A percentile compares a stretch with the other conserved stretches of the same genome.
These are phyloP conservation scores for Otolemur crassicaudatus DNA, from an alignment of 2,797 vertebrate species.

Conservation along the genomic window DNA sequence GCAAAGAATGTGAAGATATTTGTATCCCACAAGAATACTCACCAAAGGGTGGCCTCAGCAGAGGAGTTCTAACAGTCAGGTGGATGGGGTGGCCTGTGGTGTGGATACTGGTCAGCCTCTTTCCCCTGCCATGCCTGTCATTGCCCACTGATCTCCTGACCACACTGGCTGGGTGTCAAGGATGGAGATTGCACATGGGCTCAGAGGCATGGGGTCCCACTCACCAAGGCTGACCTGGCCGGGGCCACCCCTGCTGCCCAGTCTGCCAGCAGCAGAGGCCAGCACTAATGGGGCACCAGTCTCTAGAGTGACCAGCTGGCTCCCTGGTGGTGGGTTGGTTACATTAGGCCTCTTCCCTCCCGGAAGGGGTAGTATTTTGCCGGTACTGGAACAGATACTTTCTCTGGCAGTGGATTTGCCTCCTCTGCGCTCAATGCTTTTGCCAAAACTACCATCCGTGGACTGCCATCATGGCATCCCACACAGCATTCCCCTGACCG, in stretches of 20 bases:
- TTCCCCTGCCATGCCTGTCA: background rate
- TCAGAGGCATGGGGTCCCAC: background rate
- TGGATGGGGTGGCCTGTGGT: background rate
- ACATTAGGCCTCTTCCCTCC: no score
- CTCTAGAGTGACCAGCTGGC: background rate
- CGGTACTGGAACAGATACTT: background rate
- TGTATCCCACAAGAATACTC: background rate
- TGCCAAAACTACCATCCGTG: background rate
- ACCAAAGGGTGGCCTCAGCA: background rate
- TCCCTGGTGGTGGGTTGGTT: background rate
- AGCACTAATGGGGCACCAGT: background rate
- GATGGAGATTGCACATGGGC: background rate
- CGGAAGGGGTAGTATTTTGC: background rate
- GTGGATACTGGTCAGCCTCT: background rate
- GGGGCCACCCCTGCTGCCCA: background rate
- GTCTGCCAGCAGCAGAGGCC: background rate
- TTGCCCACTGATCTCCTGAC: background rate
- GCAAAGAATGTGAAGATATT: background rate
- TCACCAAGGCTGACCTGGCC: background rate
- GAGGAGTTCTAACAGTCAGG: background rate
- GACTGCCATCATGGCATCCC: background rate
- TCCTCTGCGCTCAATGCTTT: background rate
- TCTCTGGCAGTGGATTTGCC: background rate
- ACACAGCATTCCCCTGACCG: background rate
- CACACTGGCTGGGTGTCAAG: background rate